Base-by-base conservation (phyloP, 2,888 invertebrate genomes). In the Pheosia tremula region DNA sequence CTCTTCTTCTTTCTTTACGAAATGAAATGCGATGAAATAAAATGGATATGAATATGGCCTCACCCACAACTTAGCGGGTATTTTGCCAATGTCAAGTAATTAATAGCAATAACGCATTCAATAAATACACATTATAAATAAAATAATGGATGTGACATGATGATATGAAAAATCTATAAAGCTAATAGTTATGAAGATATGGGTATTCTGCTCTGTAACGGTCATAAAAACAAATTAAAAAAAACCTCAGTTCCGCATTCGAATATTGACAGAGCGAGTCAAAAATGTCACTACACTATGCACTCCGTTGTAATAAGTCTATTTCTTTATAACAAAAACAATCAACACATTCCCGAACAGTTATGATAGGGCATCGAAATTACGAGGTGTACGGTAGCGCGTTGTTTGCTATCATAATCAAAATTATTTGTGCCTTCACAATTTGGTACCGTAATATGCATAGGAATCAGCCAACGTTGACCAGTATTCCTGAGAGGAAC, bases 291-390 rank as follows among this genome's bases (percentile, higher is more conserved):
- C 82, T 77, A 70, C 83, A 87, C 81, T 69, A 83, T 86, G 83
- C 81, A 79, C 71, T 66, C 72, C 63, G 64, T 63, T 70, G 72
- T 62, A 67, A 70, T 67, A 67, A 75, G 75, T 68, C 62, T 63
- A 66, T 56, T 66, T 67, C 24, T 67, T 62, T 63, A 71, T 68
- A 71, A 79, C 24, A 24, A 76, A 72, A 74, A 64, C 58, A 57
- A 41, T 61, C 74, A 78, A 74, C 80, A 80, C 75, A 77, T 63
- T 69, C 64, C 63, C 71, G 68, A 71, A 75, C 77, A 82, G 89
- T 88, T 82, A 91, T 91, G 91, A 80, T 89, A 84, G 78, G 78
- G 50, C 77, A 80, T 81, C 84, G 82, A 88, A 88, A 88, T 86
- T 89, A 79, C 73, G 84, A 82, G 78, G 80, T 91, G 66, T 71